Evolutionary conservation across 2,888 invertebrate species (phyloP).

Genomic region (Dynastes tityus): DNA sequence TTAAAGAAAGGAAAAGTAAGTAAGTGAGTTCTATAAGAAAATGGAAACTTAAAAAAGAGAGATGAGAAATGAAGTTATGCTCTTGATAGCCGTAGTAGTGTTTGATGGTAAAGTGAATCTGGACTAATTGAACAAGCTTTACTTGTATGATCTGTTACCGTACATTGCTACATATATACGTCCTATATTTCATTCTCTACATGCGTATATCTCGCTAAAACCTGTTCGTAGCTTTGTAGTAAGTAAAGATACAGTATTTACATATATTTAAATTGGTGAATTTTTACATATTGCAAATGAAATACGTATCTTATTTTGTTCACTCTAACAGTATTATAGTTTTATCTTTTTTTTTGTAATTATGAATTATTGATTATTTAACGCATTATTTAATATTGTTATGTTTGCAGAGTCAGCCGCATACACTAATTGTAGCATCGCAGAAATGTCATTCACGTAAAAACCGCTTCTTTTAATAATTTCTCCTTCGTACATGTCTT

Average conservation of each 20-base stretch:
- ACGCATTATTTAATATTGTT: conserved; percentile 68
- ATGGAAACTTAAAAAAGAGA: conserved; percentile 38
- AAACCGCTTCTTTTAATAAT: conserved; percentile 64
- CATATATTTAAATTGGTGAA: conserved; percentile 48
- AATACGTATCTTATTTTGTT: conserved; percentile 29
- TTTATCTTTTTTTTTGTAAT: conserved; percentile 46
- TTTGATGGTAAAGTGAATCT: conserved; percentile 50
- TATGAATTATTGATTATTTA: conserved; percentile 56
- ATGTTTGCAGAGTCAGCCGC: conserved; percentile 70
- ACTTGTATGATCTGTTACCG: conserved; percentile 49
- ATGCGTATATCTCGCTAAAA: conserved; percentile 45
- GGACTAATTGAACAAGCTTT: conserved; percentile 52
- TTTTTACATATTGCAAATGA: conserved; percentile 23
- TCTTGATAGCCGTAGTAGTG: conserved; percentile 49
- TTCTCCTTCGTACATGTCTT: conserved; percentile 52
- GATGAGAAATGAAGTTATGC: conserved; percentile 40
- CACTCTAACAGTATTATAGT: conserved; percentile 46
- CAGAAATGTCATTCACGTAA: conserved; percentile 69
- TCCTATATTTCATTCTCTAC: conserved; percentile 49
- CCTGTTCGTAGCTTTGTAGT: conserved; percentile 57
- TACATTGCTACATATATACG: conserved; percentile 24
- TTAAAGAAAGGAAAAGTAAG: conserved; percentile 20
- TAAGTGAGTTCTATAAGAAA: conserved; percentile 21
- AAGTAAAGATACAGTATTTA: conserved; percentile 55
- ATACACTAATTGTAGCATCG: conserved; percentile 70